Evolutionary conservation across 2,888 invertebrate genomes (phyloP).

Genomic region (Tinea semifulvella): DNA sequence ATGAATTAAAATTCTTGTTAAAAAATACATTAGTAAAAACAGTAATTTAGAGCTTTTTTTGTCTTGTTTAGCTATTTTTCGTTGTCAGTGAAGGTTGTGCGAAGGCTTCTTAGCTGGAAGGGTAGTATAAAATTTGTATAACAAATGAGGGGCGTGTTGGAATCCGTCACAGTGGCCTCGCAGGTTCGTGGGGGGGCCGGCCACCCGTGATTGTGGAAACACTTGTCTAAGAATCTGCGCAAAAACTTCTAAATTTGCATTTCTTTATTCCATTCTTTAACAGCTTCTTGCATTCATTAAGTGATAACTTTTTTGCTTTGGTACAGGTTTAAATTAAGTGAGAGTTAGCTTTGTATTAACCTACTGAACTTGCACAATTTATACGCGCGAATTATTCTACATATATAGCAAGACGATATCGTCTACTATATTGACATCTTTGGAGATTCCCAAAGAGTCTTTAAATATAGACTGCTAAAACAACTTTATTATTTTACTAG

Average conservation of each 20-base stretch:
- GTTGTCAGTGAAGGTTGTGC: slow-evolving; percentile 12
- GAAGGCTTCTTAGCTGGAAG: slow-evolving; percentile 39
- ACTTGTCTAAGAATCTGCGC: slow-evolving; percentile 8
- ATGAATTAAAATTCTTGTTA: slow-evolving; percentile 1
- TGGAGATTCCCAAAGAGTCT: no score
- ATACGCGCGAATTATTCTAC: no score
- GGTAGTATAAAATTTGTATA: slow-evolving; percentile 68
- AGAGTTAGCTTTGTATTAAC: no score
- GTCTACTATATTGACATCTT: no score
- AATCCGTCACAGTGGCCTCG: slow-evolving; percentile 62
- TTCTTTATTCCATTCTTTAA: slow-evolving; percentile 2
- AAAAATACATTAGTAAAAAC: background rate
- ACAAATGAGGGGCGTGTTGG: slow-evolving; percentile 63
- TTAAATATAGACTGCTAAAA: no score
- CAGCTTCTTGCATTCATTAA: background rate
- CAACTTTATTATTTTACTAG: no score
- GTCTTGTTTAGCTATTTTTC: slow-evolving; percentile 6
- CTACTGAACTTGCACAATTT: no score
- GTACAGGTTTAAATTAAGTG: no score
- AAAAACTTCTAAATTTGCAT: slow-evolving; percentile 4
- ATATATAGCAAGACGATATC: no score
- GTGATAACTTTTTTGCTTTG: no score
- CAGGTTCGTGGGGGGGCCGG: slow-evolving; percentile 52
- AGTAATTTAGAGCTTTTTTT: background rate
- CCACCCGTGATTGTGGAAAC: slow-evolving; percentile 34